Base-by-base conservation (phyloP, 2,888 invertebrate species). In the Blera fallax region DNA sequence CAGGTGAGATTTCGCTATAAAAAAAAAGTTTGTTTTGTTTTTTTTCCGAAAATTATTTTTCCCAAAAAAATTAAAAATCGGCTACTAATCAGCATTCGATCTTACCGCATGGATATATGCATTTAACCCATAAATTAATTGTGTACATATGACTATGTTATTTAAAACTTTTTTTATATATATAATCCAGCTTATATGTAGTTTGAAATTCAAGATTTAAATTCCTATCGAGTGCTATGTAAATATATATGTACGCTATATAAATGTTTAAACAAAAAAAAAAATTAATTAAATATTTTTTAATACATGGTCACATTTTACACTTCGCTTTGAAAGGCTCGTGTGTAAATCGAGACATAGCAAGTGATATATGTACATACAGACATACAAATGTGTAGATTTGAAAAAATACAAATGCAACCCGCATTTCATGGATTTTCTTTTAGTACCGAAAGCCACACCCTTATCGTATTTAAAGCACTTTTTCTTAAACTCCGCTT, bases 1-100 rank as follows among this genome's bases (percentile, higher is more conserved):
- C 89, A 89, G 89, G 89, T 89, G 89, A 89, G 89, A 87, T 80
- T 80, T 87, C 76, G 40, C 78, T 70, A 48, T 11, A 27, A 50
- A 76, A 52, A 64, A 45, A 27, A 18, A 58, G 34, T 60, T 73
- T 79, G 56, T 79, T 79, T 69, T 79, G 40, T 83, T 83, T 70
- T 14, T 67, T 54, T 64, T 50, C 34, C 27, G 32, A 29, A 69
- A 58, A 52, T 14, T 64, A 32, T 56, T 64, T 40, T 56, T 37
- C 34, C 10, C n/a, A 48, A 52, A n/a, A n/a, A n/a, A n/a, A n/a
- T n/a, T n/a, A n/a, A n/a, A 50, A 79, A 84, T 84, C 62, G 80
- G 80, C 80, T 58, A 70, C n/a, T 70, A 58, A 69, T 29, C 56
- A 50, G 84, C 69, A 74, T 79, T 64, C 52, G 27, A 73, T 79